Base-by-base conservation (phyloP, 1,140 invertebrate genomes). In the Leptonema lineaticorne region DNA sequence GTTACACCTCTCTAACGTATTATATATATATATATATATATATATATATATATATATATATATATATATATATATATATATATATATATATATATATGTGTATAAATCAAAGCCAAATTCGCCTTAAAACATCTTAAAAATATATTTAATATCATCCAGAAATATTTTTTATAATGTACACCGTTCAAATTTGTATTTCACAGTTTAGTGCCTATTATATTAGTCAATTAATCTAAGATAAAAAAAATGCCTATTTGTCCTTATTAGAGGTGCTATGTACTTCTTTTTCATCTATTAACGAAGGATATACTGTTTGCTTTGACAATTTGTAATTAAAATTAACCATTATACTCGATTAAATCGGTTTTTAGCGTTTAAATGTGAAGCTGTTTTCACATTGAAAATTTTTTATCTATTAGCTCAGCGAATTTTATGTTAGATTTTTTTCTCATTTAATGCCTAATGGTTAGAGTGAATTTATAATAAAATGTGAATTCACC, bases 221-320 rank as follows among this genome's bases (percentile, higher is more conserved):
- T 29, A 69, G 65, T 69, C 28, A 65, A 68, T 67, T 57, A 74
- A 68, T 27, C 37, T 18, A 26, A 18, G 14, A 29, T 18, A 22
- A 46, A 2, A n/a, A 50, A 28, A 16, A 24, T 63, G 0, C 58
- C 37, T 65, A 41, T 59, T 63, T 68, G 58, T 71, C 70, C 72
- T 75, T 77, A 73, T 76, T 74, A 28, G 75, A 76, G 48, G 29
- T 57, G 62, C 71, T 56, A 45, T 71, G 63, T n/a, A n/a, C n/a
- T n/a, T n/a, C n/a, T n/a, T n/a, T n/a, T n/a, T n/a, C n/a, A n/a
- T n/a, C n/a, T n/a, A n/a, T n/a, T n/a, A n/a, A n/a, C n/a, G n/a
- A n/a, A n/a, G n/a, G n/a, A n/a, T n/a, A n/a, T n/a, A n/a, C n/a
- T n/a, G n/a, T n/a, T n/a, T n/a, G n/a, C n/a, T n/a, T n/a, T n/a